phyloP scores from a whole-genome alignment of 2,797 vertebrate genomes.

The Sebastolobus alascanus region DNA sequence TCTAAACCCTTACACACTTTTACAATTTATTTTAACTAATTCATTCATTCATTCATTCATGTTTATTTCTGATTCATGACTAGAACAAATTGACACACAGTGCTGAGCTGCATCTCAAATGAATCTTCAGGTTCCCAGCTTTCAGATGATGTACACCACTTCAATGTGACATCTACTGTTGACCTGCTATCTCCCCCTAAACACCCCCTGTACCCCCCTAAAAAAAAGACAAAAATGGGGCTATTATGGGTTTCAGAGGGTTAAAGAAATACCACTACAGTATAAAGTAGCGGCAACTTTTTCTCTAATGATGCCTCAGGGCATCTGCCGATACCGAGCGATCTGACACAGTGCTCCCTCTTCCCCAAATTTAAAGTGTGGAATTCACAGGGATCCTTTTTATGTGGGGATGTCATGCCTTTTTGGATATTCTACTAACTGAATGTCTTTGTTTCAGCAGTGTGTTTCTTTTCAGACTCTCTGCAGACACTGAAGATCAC shows the following conservation, averaged over 20 bases:
- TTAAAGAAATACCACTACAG: neutral
- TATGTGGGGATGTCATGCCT: neutral
- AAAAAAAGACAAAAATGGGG: too few relatives aligned
- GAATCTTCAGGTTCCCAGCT: too few relatives aligned
- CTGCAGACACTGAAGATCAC: slow-evolving; percentile 5
- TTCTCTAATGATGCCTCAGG: neutral
- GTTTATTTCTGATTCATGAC: too few relatives aligned
- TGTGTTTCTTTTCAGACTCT: neutral
- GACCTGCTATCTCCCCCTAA: too few relatives aligned
- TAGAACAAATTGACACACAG: neutral
- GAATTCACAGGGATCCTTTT: neutral
- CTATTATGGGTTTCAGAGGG: too few relatives aligned
- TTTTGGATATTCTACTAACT: neutral
- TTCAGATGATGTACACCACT: too few relatives aligned
- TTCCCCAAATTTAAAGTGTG: neutral
- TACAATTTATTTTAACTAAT: too few relatives aligned
- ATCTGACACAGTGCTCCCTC: neutral
- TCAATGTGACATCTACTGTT: too few relatives aligned
- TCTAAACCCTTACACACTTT: too few relatives aligned
- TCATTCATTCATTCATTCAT: too few relatives aligned
- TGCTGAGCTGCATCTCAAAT: neutral
- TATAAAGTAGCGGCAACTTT: neutral
- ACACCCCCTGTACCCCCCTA: too few relatives aligned
- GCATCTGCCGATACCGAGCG: neutral
- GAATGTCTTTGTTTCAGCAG: neutral